A percentile compares a stretch with the other conserved stretches of the same genome.
Evolutionary conservation across 1,140 invertebrate species (phyloP).

Genomic region (Wiebesia pumilae): DNA sequence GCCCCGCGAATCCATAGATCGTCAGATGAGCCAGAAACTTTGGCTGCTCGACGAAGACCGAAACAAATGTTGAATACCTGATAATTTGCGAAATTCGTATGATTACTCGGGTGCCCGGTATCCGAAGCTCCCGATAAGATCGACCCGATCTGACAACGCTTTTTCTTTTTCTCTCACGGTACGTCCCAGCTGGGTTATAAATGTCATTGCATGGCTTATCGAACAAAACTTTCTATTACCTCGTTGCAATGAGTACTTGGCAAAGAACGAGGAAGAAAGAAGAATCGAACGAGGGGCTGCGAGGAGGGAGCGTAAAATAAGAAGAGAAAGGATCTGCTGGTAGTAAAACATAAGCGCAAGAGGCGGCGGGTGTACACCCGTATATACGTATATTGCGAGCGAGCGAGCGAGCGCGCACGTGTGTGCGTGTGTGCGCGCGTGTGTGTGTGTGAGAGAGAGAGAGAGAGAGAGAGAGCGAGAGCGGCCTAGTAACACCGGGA

Average conservation of each 20-base stretch:
- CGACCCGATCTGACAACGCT: background rate
- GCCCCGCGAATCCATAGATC: background rate
- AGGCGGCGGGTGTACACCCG: background rate
- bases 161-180: background rate
- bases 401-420: background rate
- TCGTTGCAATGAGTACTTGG: background rate
- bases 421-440: too few species aligned
- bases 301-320: background rate
- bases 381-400: too few species aligned
- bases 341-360: constrained; percentile 30
- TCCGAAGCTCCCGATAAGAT: constrained; percentile 1
- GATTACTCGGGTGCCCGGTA: background rate
- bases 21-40: background rate
- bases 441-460: too few species aligned
- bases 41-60: too few species aligned
- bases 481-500: background rate
- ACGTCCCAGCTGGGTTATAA: background rate
- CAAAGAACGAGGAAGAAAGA: background rate
- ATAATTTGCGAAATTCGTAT: background rate
- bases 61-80: background rate
- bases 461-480: background rate
- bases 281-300: background rate
- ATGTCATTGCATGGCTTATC: constrained; percentile 33
- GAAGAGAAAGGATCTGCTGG: background rate
- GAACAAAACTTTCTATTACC: constrained; percentile 18